Conservation (phyloP, 2,888 invertebrate species). For the Parapristionchus giblindavisi region DNA sequence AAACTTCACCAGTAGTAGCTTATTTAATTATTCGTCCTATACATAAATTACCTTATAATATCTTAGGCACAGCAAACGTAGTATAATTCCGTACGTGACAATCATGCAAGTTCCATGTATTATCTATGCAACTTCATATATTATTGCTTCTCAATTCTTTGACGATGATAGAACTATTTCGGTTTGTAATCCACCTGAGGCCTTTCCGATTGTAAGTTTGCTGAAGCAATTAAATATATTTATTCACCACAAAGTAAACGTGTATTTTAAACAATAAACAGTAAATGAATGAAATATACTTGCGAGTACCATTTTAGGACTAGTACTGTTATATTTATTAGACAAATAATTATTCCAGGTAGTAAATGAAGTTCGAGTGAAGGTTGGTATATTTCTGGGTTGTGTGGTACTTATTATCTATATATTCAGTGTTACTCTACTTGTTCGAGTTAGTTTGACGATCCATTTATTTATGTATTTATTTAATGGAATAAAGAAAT, state of each 20-base stretch:
- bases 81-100: neutral
- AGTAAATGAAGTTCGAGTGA: neutral
- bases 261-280: too few relatives aligned
- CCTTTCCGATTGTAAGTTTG: too few relatives aligned
- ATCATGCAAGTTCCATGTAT: neutral
- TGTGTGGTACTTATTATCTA: constrained; percentile 11
- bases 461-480: neutral
- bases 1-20: too few relatives aligned
- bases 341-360: neutral
- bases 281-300: too few relatives aligned
- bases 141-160: neutral
- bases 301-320: too few relatives aligned
- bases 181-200: too few relatives aligned
- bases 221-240: too few relatives aligned
- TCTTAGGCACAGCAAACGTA: neutral
- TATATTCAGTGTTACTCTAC: constrained; percentile 6
- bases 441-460: constrained; percentile 11
- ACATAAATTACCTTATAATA: too few relatives aligned
- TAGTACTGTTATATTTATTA: neutral
- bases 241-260: too few relatives aligned
- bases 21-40: too few relatives aligned
- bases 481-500: neutral
- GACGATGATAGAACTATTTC: too few relatives aligned
- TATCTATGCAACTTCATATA: constrained; percentile 1
- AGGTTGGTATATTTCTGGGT: neutral